Conservation (phyloP, 1,140 invertebrate species). For the Drosophila sp. region DNA sequence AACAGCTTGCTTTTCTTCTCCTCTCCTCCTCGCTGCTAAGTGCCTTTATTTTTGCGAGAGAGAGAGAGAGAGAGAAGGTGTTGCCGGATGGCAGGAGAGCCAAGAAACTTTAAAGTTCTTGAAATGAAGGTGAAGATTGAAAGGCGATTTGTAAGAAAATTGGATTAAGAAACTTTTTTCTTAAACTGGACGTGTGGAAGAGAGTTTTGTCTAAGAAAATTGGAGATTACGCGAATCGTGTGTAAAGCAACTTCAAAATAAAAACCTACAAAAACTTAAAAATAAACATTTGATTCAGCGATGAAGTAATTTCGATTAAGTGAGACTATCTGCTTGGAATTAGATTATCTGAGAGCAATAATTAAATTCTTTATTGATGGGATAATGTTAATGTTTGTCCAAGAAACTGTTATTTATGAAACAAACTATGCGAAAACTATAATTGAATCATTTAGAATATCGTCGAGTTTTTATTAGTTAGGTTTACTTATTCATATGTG, state of each 20-base stretch:
- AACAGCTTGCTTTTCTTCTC: slow-evolving; percentile 34
- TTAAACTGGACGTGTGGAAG: slow-evolving; percentile 26
- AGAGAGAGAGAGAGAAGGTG: slow-evolving; percentile 22
- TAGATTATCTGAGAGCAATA: too few species aligned
- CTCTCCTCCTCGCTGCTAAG: slow-evolving; percentile 18
- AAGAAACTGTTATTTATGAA: too few species aligned
- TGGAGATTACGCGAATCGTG: slow-evolving; percentile 6
- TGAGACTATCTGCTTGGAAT: too few species aligned
- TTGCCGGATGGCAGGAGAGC: slow-evolving; percentile 29
- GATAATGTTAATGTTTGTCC: too few species aligned
- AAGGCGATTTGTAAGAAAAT: slow-evolving; percentile 28
- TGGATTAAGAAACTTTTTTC: slow-evolving; percentile 43
- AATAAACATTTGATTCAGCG: too few species aligned
- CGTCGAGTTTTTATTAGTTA: too few species aligned
- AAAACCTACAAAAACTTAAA: too few species aligned
- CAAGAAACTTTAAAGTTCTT: slow-evolving; percentile 58
- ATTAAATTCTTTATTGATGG: too few species aligned
- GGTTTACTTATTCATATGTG: too few species aligned
- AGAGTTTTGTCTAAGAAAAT: slow-evolving; percentile 30
- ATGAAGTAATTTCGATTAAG: too few species aligned
- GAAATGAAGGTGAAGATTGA: slow-evolving; percentile 27
- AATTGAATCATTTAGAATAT: too few species aligned
- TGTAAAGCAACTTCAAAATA: slow-evolving; percentile 1
- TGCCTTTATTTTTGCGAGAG: neutral
- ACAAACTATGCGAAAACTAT: too few species aligned